Evolutionary conservation across 1,140 invertebrate species (phyloP).

Genomic region (Danaus plexippus): DNA sequence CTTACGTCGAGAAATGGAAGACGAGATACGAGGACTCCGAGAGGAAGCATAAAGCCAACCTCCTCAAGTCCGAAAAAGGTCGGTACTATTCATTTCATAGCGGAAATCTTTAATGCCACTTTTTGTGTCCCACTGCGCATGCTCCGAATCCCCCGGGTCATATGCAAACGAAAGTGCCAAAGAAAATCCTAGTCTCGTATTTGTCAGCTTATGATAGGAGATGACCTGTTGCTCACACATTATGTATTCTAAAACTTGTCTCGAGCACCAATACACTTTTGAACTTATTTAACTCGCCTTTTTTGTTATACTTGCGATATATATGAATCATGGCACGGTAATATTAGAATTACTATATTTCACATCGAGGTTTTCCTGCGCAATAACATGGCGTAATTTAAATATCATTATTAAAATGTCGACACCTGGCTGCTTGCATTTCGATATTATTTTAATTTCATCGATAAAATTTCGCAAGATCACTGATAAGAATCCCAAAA

Average conservation of each 20-base stretch:
- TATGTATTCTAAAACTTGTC: slow-evolving; percentile 51
- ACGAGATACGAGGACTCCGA: slow-evolving; percentile 79
- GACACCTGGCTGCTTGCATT: too few relatives aligned
- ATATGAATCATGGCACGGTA: too few relatives aligned
- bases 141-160: slow-evolving; percentile 36
- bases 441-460: neutral
- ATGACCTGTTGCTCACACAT: slow-evolving; percentile 66
- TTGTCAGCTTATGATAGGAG: slow-evolving; percentile 60
- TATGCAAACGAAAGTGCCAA: slow-evolving; percentile 59
- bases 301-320: too few relatives aligned
- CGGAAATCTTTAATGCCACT: slow-evolving; percentile 34
- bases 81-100: slow-evolving; percentile 48
- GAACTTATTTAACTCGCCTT: too few relatives aligned
- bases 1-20: slow-evolving; percentile 75
- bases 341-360: too few relatives aligned
- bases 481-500: neutral
- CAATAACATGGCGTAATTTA: slow-evolving; percentile 18
- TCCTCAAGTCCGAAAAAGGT: slow-evolving; percentile 80
- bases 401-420: neutral
- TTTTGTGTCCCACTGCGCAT: slow-evolving; percentile 50
- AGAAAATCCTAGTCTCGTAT: slow-evolving; percentile 60
- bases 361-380: slow-evolving; percentile 11
- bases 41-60: slow-evolving; percentile 74
- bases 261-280: slow-evolving; percentile 10
- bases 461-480: too few relatives aligned